Base-by-base conservation (phyloP, 1,140 invertebrate species). In the Anastrepha ludens region DNA sequence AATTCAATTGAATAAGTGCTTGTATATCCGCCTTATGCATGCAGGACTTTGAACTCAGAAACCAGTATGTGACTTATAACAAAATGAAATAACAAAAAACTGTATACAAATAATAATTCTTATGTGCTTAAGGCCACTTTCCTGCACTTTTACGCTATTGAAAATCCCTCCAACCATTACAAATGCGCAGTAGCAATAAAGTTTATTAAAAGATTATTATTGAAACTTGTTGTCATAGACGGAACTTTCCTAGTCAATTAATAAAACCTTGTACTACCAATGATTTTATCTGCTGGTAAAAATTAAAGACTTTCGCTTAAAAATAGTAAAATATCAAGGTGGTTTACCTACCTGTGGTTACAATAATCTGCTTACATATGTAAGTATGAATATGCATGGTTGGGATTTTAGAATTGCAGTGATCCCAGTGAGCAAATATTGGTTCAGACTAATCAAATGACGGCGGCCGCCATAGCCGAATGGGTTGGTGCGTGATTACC, bases 21-120 rank as follows among this genome's bases (percentile, higher is more conserved):
- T 81, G 74, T n/a, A 55, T 15, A 81, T 81, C 47, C 47, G 74
- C 74, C 74, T 81, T 81, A 55, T 47, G 20, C 74, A 81, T 20
- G 47, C 74, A 81, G 74, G 74, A 50, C 74, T 81, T 81, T 81
- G 74, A 81, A 81, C 47, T 81, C 47, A 9, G 44, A 81, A 81
- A 81, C 74, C 47, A 81, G 74, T 81, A 81, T 20, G 47, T 58
- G 15, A 20, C 5, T 13, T 50, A 50, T 47, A 47, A n/a, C 11
- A n/a, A 11, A 81, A 50, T 81, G 17, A 81, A 29, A 81, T 15
- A 29, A 55, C 5, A 20, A 17, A 70, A 44, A 41, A 41, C 29
- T 29, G 29, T 29, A 29, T 29, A 29, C 5, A 70, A 70, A 44
- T 5, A 62, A 15, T 62, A 15, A 62, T 17, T 62, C 15, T 74